Percentiles rank a stretch among this genome's conserved stretches.
These are phyloP conservation scores for Meloidogyne hapla DNA, from an alignment of 1,140 invertebrate species.

Conservation along the genomic window DNA sequence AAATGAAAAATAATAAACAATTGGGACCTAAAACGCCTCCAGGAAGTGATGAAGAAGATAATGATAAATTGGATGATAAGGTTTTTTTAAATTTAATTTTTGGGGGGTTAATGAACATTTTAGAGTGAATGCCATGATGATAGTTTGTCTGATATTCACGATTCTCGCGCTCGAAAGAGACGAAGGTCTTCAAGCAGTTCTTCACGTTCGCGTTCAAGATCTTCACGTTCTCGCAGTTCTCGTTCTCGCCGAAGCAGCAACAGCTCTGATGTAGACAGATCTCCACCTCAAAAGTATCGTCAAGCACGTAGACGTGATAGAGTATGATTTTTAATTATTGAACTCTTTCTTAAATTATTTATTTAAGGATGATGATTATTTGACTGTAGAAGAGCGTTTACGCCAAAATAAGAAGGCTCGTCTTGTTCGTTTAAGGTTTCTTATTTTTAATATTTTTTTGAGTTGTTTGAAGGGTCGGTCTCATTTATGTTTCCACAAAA, in stretches of 20 bases:
- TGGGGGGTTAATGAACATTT: no score
- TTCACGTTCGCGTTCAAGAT: not conserved
- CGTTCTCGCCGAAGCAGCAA: not conserved
- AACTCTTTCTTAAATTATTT: no score
- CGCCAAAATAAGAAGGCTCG: slow-evolving; percentile 17
- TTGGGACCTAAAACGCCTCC: slow-evolving; percentile 25
- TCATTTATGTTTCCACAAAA: no score
- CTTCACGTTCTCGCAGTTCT: not conserved
- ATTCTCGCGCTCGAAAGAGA: not conserved
- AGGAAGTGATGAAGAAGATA: not conserved
- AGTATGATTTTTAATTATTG: not conserved
- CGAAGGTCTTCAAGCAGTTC: not conserved
- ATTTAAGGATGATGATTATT: slow-evolving; percentile 5
- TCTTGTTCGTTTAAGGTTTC: slow-evolving; percentile 16
- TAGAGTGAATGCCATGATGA: not conserved
- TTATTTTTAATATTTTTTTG: no score
- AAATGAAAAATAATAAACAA: not conserved
- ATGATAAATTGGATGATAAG: not conserved
- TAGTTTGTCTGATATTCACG: not conserved
- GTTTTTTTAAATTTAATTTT: not conserved
- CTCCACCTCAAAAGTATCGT: not conserved
- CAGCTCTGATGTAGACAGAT: not conserved
- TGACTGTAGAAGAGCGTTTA: slow-evolving; percentile 9
- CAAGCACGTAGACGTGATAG: not conserved
- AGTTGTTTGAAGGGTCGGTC: not conserved